phyloP scores from a whole-genome alignment of 2,113 vertebrate genomes.

The Mesitornis unicolor region DNA sequence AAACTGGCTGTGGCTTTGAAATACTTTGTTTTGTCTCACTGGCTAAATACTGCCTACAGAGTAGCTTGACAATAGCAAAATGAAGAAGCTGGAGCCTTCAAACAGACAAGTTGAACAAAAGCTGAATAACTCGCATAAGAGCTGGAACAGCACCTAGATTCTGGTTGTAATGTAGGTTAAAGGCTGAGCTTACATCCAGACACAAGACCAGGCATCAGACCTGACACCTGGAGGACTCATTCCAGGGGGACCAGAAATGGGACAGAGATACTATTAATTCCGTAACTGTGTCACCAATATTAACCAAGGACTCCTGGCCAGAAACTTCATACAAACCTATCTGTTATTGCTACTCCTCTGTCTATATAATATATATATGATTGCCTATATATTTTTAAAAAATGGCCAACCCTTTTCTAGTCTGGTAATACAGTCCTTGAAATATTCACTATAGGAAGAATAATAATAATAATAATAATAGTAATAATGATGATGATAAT shows the following conservation, averaged over 20 bases:
- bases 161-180: conserved; percentile 33
- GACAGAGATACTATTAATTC: conserved; percentile 63
- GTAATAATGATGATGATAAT: background rate
- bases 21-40: background rate
- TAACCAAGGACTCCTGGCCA: conserved; percentile 36
- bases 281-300: conserved; percentile 33
- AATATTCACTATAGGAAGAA: background rate
- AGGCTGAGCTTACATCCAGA: conserved; percentile 39
- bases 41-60: background rate
- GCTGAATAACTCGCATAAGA: background rate
- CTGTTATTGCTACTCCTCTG: background rate
- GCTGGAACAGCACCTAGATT: conserved; percentile 33
- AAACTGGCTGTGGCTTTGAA: background rate
- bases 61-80: background rate
- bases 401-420: background rate
- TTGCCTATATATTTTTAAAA: background rate
- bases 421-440: background rate
- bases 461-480: background rate
- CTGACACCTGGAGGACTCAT: conserved; percentile 18
- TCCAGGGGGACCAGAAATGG: conserved; percentile 50
- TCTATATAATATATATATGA: background rate
- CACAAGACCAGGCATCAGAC: conserved; percentile 20
- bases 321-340: background rate
- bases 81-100: background rate
- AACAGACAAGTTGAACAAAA: background rate